Percentiles rank a stretch among this genome's conserved stretches.
Conservation (phyloP, 2,797 vertebrate genomes). For the Pterois miles region DNA sequence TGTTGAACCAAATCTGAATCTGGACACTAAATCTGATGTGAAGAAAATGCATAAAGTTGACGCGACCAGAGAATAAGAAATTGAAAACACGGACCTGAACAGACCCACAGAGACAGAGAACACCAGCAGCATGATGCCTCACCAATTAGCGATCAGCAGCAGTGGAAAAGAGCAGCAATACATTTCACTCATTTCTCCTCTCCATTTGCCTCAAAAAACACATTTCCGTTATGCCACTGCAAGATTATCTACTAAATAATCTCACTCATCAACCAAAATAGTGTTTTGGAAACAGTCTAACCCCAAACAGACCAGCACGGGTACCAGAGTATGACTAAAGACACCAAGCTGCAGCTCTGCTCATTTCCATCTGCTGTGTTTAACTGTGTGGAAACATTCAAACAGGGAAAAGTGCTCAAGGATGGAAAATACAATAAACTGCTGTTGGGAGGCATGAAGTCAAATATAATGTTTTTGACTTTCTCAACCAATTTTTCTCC, state of each 20-base stretch:
- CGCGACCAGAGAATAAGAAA: background rate
- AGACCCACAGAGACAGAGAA: background rate
- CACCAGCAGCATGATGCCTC: background rate
- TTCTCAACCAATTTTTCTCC: background rate
- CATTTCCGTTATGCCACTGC: background rate
- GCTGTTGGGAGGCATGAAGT: background rate
- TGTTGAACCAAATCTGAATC: background rate
- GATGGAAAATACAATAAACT: background rate
- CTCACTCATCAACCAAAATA: background rate
- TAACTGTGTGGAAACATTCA: background rate
- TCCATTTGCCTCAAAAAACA: background rate
- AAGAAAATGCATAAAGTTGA: background rate
- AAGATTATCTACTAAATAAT: background rate
- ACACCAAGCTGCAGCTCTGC: too few species aligned
- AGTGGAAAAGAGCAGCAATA: background rate
- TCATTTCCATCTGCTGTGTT: background rate
- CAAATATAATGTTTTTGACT: background rate
- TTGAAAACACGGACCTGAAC: background rate
- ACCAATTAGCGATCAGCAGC: background rate
- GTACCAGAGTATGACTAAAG: background rate
- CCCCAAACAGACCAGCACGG: background rate
- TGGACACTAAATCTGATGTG: background rate
- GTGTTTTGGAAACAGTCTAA: background rate
- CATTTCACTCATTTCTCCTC: background rate
- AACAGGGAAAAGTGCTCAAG: background rate